A percentile compares a stretch with the other conserved stretches of the same genome.
Evolutionary conservation across 2,797 vertebrate genomes (phyloP).

Genomic region (Girardinus metallicus): DNA sequence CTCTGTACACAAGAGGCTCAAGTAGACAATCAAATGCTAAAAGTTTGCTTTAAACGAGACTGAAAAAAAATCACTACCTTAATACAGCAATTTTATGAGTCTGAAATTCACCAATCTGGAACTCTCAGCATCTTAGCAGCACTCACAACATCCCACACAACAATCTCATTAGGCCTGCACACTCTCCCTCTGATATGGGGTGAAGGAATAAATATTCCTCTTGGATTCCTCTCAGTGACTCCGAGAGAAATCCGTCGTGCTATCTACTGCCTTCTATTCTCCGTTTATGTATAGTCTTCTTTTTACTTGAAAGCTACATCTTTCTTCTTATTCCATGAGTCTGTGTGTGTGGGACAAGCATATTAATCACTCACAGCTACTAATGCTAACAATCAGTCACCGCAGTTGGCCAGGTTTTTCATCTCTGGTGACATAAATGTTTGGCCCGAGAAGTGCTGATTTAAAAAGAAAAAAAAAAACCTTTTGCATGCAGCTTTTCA

Average conservation of each 20-base stretch:
- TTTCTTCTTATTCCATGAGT: slow-evolving; percentile 78
- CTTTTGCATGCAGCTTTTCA: slow-evolving; percentile 41
- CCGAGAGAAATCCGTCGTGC: slow-evolving; percentile 74
- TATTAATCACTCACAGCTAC: slow-evolving; percentile 95
- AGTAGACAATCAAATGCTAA: slow-evolving; percentile 79
- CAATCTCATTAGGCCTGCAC: slow-evolving; percentile 82
- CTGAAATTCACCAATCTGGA: slow-evolving; percentile 73
- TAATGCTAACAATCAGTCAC: slow-evolving; percentile 95
- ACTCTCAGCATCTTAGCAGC: slow-evolving; percentile 72
- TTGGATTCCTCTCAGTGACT: no score
- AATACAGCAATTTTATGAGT: slow-evolving; percentile 75
- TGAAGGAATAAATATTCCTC: slow-evolving; percentile 79
- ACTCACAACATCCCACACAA: slow-evolving; percentile 77
- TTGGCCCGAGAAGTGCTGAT: slow-evolving; percentile 86
- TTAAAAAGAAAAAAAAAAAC: slow-evolving; percentile 70
- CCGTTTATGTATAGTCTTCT: slow-evolving; percentile 74
- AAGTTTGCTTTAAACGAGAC: slow-evolving; percentile 61
- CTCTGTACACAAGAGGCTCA: slow-evolving; percentile 67
- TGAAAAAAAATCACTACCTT: slow-evolving; percentile 68
- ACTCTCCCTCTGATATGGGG: slow-evolving; percentile 78
- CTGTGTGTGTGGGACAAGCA: slow-evolving; percentile 81
- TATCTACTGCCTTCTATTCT: slow-evolving; percentile 50
- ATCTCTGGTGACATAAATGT: slow-evolving; percentile 87
- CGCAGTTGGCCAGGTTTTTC: slow-evolving; percentile 83
- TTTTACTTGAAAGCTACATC: slow-evolving; percentile 78